Conservation (phyloP, 2,113 vertebrate genomes). For the Cyphomyrus discorhynchus region DNA sequence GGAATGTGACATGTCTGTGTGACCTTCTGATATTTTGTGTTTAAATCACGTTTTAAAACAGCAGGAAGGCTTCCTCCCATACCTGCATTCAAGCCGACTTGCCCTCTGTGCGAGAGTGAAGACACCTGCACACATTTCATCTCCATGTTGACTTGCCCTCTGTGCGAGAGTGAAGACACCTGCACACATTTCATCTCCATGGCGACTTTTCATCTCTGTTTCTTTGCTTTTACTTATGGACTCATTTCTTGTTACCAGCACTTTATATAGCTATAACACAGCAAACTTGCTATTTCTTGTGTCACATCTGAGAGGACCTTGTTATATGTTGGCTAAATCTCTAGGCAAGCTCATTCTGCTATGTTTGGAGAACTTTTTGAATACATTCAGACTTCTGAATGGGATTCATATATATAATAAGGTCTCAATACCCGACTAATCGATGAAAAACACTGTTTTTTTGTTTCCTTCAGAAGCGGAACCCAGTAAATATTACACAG, state of each 20-base stretch:
- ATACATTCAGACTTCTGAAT: neutral
- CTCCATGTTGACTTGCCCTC: neutral
- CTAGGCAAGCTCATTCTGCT: neutral
- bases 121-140: neutral
- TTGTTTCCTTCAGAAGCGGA: neutral
- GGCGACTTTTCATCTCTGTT: no score
- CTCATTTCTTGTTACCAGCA: neutral
- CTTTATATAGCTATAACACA: neutral
- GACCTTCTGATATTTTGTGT: neutral
- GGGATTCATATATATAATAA: neutral
- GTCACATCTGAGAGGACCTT: neutral
- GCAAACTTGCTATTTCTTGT: neutral
- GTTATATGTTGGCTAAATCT: neutral
- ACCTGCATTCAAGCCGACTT: neutral
- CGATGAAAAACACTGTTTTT: neutral
- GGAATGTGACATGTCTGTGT: neutral
- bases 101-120: neutral
- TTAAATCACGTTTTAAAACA: neutral
- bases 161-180: neutral
- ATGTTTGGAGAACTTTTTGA: neutral
- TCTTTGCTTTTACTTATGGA: neutral
- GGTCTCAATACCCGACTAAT: neutral
- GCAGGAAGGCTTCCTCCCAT: neutral
- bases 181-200: neutral
- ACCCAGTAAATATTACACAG: neutral